Evolutionary conservation across 2,888 invertebrate genomes (phyloP).

Genomic region (Willowsia nigromaculata): DNA sequence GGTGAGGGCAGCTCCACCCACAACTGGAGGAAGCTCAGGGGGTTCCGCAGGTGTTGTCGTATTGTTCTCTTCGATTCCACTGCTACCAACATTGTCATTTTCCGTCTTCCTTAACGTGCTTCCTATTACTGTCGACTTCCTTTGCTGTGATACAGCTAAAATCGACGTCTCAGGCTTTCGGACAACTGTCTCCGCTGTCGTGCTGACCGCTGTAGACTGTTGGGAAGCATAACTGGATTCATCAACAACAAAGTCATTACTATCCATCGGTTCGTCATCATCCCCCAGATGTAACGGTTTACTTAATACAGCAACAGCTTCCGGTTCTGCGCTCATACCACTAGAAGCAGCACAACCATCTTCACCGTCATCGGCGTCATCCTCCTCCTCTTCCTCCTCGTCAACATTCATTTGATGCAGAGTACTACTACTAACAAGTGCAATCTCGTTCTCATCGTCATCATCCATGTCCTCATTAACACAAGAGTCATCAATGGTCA

Average conservation of each 20-base stretch:
- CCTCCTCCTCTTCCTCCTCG: constrained; percentile 42
- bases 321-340: neutral
- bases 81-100: constrained; percentile 34
- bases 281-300: constrained; percentile 48
- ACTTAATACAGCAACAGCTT: constrained; percentile 42
- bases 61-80: neutral
- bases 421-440: constrained; percentile 62
- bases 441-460: constrained; percentile 47
- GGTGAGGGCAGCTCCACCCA: neutral
- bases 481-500: constrained; percentile 68
- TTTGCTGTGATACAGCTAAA: neutral
- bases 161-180: neutral
- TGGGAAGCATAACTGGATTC: neutral
- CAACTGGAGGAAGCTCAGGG: neutral
- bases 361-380: neutral
- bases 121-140: neutral
- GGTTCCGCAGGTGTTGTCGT: neutral
- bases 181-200: neutral
- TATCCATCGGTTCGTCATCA: neutral
- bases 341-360: neutral
- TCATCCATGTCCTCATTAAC: constrained; percentile 51
- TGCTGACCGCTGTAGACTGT: constrained; percentile 15
- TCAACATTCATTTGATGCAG: constrained; percentile 45
- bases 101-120: neutral
- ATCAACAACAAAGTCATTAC: constrained; percentile 11